Evolutionary conservation across 2,797 vertebrate species (phyloP).

Genomic region (Synaphobranchus kaupii): DNA sequence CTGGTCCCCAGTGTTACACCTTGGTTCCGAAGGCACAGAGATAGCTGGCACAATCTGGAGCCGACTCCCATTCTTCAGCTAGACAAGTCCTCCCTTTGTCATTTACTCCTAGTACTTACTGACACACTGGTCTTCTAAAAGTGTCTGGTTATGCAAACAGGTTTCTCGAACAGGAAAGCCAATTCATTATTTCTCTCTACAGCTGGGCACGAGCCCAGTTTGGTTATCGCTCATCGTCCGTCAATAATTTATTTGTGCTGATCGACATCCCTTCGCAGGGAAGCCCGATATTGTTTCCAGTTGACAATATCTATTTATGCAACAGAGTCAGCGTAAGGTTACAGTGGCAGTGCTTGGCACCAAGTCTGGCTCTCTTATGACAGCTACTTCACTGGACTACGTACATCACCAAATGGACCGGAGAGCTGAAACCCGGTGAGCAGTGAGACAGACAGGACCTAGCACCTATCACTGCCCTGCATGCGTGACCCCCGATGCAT

Average conservation of each 20-base stretch:
- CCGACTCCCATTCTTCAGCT: neutral
- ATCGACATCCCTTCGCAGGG: neutral
- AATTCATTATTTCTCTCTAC: neutral
- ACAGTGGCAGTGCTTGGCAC: neutral
- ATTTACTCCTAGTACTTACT: neutral
- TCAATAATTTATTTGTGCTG: conserved; percentile 30
- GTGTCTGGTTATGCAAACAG: neutral
- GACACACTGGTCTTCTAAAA: neutral
- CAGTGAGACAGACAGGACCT: neutral
- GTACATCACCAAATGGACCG: neutral
- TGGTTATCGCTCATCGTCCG: neutral
- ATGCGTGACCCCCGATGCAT: neutral
- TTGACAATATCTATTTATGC: neutral
- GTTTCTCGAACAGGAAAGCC: neutral
- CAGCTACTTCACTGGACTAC: neutral
- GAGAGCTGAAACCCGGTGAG: neutral
- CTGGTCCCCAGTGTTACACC: neutral
- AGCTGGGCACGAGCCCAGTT: neutral
- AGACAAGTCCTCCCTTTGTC: neutral
- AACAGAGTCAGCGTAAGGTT: neutral
- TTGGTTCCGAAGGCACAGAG: neutral
- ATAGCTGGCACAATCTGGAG: neutral
- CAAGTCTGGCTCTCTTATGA: no score
- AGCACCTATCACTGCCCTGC: neutral
- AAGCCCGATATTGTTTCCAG: conserved; percentile 20